Evolutionary conservation across 2,797 vertebrate species (phyloP).

Genomic region (Clarias fuscus): DNA sequence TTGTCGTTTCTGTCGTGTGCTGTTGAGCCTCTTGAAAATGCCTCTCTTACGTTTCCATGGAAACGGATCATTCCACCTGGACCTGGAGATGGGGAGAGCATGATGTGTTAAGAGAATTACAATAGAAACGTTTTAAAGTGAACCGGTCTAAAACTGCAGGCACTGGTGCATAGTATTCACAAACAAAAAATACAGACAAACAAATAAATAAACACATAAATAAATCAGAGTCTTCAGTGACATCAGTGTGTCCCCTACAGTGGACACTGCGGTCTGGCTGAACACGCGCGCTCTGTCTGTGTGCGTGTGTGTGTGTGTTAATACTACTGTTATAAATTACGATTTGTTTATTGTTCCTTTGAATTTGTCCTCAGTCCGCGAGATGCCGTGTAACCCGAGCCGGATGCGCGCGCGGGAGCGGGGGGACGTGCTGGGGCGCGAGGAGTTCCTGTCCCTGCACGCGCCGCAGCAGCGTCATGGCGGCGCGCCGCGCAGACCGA

Average conservation of each 20-base stretch:
- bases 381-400: constrained; percentile 84
- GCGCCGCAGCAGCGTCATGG: constrained; percentile 71
- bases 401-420: constrained; percentile 83
- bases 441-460: constrained; percentile 80
- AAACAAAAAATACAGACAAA: neutral
- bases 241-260: neutral
- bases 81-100: neutral
- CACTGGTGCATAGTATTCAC: too few relatives aligned
- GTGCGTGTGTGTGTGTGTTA: neutral
- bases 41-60: neutral
- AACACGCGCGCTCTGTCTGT: neutral
- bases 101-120: too few relatives aligned
- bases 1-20: neutral
- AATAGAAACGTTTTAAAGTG: too few relatives aligned
- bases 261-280: neutral
- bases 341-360: neutral
- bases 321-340: neutral
- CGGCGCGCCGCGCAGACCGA: constrained; percentile 66
- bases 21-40: neutral
- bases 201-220: neutral
- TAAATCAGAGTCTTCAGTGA: neutral
- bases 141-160: neutral
- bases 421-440: constrained; percentile 65
- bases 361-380: constrained; percentile 26
- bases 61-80: constrained; percentile 7